phyloP scores from a whole-genome alignment of 2,113 vertebrate species.

The Cyanoliseus patagonus region DNA sequence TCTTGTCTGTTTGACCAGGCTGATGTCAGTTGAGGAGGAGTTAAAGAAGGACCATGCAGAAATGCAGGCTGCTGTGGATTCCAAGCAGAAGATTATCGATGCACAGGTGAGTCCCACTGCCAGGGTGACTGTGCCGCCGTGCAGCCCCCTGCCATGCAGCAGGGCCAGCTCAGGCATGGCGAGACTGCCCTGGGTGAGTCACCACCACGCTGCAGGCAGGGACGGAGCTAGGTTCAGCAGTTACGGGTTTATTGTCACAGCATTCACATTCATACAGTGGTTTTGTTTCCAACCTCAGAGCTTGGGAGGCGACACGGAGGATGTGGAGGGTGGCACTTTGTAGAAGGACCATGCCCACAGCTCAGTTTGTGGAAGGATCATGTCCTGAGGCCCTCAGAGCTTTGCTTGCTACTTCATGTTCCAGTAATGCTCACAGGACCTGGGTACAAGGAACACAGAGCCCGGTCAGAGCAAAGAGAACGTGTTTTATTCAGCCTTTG shows the following conservation, averaged over 20 bases:
- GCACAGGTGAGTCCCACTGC: constrained; percentile 83
- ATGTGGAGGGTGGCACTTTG: neutral
- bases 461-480: neutral
- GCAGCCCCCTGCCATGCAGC: neutral
- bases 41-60: constrained; percentile 97
- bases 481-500: neutral
- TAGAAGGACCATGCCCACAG: neutral
- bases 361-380: neutral
- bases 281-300: neutral
- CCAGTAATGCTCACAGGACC: neutral
- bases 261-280: neutral
- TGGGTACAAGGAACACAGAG: neutral
- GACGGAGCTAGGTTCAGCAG: neutral
- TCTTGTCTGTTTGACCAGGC: constrained; percentile 69
- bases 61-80: constrained; percentile 97
- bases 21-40: constrained; percentile 98
- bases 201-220: neutral
- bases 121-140: neutral
- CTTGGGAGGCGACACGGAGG: neutral
- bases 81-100: constrained; percentile 98
- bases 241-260: neutral
- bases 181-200: neutral
- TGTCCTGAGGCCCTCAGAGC: neutral
- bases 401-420: neutral
- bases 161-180: neutral